phyloP scores from a whole-genome alignment of 2,888 invertebrate genomes.

The Clanis bilineata region DNA sequence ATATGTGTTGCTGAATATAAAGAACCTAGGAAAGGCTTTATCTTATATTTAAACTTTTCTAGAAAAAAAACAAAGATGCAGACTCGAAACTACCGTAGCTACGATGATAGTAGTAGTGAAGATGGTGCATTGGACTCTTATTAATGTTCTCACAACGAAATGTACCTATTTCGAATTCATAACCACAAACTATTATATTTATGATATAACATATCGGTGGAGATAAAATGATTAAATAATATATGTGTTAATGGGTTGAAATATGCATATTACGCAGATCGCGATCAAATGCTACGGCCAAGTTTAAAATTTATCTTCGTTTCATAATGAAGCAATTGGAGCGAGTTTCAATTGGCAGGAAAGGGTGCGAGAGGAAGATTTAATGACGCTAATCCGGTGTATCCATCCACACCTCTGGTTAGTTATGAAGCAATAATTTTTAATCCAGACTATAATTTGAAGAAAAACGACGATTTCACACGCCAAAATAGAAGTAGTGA shows the following conservation, averaged over 20 bases:
- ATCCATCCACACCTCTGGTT: slow-evolving; percentile 14
- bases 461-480: slow-evolving; percentile 3
- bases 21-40: too few species aligned
- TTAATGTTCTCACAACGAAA: background rate
- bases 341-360: slow-evolving; percentile 15
- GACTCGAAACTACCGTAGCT: background rate
- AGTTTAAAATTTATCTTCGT: slow-evolving; percentile 12
- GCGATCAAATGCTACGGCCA: slow-evolving; percentile 3
- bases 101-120: background rate
- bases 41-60: too few species aligned
- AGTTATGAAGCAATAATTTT: slow-evolving; percentile 17
- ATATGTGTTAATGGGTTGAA: slow-evolving; percentile 6
- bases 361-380: slow-evolving; percentile 16
- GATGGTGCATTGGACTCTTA: background rate
- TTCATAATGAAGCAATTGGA: slow-evolving; percentile 11
- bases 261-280: slow-evolving; percentile 7
- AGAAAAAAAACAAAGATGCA: background rate
- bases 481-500: slow-evolving; percentile 14
- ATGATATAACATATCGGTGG: background rate
- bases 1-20: too few species aligned
- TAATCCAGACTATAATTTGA: slow-evolving; percentile 11
- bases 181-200: too few species aligned
- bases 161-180: background rate
- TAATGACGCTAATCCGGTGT: slow-evolving; percentile 15
- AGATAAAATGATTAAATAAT: background rate